Conservation (phyloP, 2,113 vertebrate species). For the Pungitius pungitius region DNA sequence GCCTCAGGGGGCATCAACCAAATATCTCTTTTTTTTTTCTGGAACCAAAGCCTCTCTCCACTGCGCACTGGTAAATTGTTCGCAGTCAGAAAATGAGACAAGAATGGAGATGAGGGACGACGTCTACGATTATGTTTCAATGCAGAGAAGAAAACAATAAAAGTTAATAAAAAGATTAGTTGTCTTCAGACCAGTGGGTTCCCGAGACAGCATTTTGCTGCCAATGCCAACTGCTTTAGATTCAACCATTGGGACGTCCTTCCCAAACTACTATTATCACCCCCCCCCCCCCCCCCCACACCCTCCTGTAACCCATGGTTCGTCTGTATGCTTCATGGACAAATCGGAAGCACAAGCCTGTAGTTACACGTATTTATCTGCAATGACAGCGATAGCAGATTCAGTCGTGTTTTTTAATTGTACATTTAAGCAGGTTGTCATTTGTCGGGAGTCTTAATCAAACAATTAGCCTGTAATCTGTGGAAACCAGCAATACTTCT, state of each 20-base stretch:
- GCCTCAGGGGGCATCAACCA: no score
- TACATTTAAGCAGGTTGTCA: background rate
- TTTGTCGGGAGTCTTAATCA: background rate
- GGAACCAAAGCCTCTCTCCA: no score
- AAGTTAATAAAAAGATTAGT: background rate
- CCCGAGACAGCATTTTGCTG: background rate
- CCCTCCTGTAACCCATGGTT: no score
- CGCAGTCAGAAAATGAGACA: no score
- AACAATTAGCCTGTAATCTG: slow-evolving; percentile 11
- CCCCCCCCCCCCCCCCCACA: no score
- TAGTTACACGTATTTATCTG: background rate
- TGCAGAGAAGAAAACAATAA: no score
- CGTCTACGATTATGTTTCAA: background rate
- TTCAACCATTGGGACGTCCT: background rate
- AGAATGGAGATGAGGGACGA: no score
- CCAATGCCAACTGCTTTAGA: background rate
- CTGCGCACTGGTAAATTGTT: no score
- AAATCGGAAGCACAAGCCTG: background rate
- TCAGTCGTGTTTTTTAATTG: background rate
- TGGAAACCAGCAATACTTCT: no score
- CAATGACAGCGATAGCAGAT: background rate
- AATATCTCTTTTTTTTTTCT: no score
- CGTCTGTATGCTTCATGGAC: background rate
- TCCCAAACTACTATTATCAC: no score
- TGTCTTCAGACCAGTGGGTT: background rate